Evolutionary conservation across 2,113 vertebrate genomes (phyloP), one percentile per base, ranked within the genome.

Genomic region (Anarhynchus alexandrinus): DNA sequence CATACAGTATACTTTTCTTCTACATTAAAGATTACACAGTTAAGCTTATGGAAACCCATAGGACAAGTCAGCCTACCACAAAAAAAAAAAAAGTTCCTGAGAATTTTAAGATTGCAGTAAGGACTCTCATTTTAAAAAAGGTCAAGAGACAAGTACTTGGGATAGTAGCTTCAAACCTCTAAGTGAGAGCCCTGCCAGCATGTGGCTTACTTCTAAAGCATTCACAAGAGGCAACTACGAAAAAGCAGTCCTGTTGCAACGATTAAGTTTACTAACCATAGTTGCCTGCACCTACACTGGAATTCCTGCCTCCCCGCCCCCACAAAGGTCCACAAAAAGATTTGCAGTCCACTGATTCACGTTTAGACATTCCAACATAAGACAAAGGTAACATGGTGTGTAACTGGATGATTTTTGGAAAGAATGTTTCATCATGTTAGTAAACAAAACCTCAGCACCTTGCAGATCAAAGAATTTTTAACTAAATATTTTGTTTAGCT

Each of bases 401-500:
- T 32, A 78, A 92, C 18, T 64, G 43, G 92, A 87, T 0, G 21
- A 71, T 67, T 87, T 87, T 82, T 52, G 43, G 72, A 94, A 95
- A 90, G 74, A 58, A 70, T 6, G 22, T 72, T 91, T 86, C 25
- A 32, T 47, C 43, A 22, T 49, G 43, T 82, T 85, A 95, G 84
- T 49, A 73, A 94, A 87, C 66, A 80, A 96, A 88, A 77, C 67
- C 62, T 93, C 54, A 95, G 93, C 91, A 95, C 84, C 73, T 82
- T 80, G n/a, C 51, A 87, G 69, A 58, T 91, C 45, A 65, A 93
- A 77, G 57, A 82, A 32, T 85, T 84, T 55, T 66, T 43, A 87
- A 80, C 78, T 86, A 51, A 34, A 17, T 79, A 79, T 40, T 82
- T 86, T 82, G 70, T 54, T 74, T 62, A 78, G 19, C 69, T 91